These are phyloP conservation scores for Zaprionus tsacasi DNA, from an alignment of 1,140 invertebrate species.

Conservation along the genomic window DNA sequence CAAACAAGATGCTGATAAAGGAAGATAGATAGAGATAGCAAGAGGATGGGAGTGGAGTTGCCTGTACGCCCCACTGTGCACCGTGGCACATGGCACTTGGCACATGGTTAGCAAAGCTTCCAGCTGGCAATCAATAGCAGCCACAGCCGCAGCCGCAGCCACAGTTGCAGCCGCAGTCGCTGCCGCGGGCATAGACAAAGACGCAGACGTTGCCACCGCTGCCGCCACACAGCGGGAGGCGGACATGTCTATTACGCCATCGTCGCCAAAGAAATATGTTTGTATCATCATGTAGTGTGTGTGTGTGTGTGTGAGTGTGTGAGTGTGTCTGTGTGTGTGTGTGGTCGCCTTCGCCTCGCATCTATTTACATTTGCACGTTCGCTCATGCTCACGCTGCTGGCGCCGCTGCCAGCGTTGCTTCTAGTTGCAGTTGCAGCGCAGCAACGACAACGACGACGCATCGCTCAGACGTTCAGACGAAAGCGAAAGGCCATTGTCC, in stretches of 20 bases:
- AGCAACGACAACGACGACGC: slow-evolving; percentile 37
- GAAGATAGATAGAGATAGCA: background rate
- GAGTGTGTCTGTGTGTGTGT: slow-evolving; percentile 9
- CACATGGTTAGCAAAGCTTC: slow-evolving; percentile 44
- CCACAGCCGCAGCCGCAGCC: slow-evolving; percentile 8
- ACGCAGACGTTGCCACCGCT: slow-evolving; percentile 27
- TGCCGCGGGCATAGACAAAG: slow-evolving; percentile 14
- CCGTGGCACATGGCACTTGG: slow-evolving; percentile 25
- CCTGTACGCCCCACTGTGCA: slow-evolving; percentile 4
- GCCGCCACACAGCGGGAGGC: slow-evolving; percentile 37
- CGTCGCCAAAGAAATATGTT: slow-evolving; percentile 47
- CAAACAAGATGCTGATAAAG: no score
- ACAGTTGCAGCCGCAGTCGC: background rate
- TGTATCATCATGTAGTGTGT: slow-evolving; percentile 36
- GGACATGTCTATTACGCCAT: slow-evolving; percentile 73
- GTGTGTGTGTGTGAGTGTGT: background rate
- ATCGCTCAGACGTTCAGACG: slow-evolving; percentile 74
- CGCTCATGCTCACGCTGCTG: slow-evolving; percentile 28
- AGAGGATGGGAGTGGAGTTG: background rate
- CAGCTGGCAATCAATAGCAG: slow-evolving; percentile 52
- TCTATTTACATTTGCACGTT: slow-evolving; percentile 67
- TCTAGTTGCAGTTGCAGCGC: slow-evolving; percentile 44
- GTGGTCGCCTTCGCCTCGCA: slow-evolving; percentile 42
- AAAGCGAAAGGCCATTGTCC: slow-evolving; percentile 84
- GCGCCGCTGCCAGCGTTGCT: slow-evolving; percentile 39